Conservation (phyloP, 2,888 invertebrate genomes). For the Rhabditoides inermis region DNA sequence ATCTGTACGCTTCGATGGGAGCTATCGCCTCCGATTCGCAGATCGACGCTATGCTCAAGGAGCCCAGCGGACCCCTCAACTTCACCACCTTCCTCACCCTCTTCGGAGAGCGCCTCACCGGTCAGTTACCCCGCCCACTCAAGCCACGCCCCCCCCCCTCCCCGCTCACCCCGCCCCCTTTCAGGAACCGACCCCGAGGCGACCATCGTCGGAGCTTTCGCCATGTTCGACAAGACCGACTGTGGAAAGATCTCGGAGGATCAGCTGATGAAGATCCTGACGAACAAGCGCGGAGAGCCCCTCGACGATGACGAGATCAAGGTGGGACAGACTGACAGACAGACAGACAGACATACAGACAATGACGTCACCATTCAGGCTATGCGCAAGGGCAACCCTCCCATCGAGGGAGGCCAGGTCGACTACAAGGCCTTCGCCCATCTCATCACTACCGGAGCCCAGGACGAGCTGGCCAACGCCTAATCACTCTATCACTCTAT, state of each 20-base stretch:
- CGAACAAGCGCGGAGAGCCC: constrained; percentile 51
- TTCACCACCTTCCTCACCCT: constrained; percentile 53
- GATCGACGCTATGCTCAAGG: constrained; percentile 51
- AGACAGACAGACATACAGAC: too few species aligned
- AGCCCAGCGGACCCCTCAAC: constrained; percentile 51
- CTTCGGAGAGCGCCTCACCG: constrained; percentile 52
- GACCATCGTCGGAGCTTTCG: constrained; percentile 57
- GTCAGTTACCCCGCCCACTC: constrained; percentile 13
- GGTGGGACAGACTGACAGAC: too few species aligned
- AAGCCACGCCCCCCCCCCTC: background rate
- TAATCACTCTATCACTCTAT: constrained; percentile 14
- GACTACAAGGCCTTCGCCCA: constrained; percentile 58
- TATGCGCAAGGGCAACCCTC: constrained; percentile 53
- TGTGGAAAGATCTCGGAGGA: constrained; percentile 56
- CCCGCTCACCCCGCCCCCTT: constrained; percentile 1
- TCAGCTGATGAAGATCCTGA: constrained; percentile 51
- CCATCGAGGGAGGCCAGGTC: constrained; percentile 55
- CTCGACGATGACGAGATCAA: constrained; percentile 49
- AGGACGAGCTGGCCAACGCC: constrained; percentile 48
- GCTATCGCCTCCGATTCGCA: constrained; percentile 46
- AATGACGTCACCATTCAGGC: too few species aligned
- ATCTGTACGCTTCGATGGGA: constrained; percentile 57
- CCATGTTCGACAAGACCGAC: constrained; percentile 57
- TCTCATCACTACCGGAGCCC: constrained; percentile 58
- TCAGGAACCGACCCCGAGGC: constrained; percentile 58